Evolutionary conservation across 2,113 vertebrate species (phyloP), one percentile per base, ranked within the genome.

Genomic region (Antigone vipio): DNA sequence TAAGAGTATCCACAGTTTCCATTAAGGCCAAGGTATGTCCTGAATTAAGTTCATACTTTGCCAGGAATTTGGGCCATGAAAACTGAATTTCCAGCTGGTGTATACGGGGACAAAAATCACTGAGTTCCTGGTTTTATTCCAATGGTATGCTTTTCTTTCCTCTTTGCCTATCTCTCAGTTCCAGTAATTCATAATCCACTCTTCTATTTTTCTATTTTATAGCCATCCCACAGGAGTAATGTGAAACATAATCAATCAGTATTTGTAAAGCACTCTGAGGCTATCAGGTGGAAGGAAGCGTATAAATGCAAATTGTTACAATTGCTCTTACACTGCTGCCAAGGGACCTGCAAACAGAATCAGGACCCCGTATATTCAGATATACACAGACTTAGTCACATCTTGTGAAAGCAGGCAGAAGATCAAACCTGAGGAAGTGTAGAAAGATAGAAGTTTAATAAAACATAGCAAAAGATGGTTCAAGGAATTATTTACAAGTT

Each of bases 191-290:
- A 89, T 92, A 96, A 96, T 88, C 56, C 2, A 1, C 26, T 78
- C 66, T 76, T 76, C 68, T 91, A 88, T 96, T 96, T 96, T 96
- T 93, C 92, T 95, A 2, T 91, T 96, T 96, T 96, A 95, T 60
- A 85, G 53, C 32, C 81, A 91, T 95, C 96, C 80, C 91, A 68
- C 66, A 89, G 86, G 94, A 93, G 66, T 89, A 86, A 94, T 89
- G 84, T 68, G 89, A 89, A 87, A 85, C 73, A 89, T 76, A 95
- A 92, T 95, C 94, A 93, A 96, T 97, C 96, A 94, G 62, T 93
- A 89, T 95, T 94, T 96, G 92, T 91, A 92, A 95, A 88, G 73
- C 86, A 91, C 62, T 95, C 62, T 50, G 76, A 89, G 81, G 62
- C 89, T 97, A 95, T 91, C 89, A 88, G 86, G 40, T 92, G 69